Evolutionary conservation across 2,888 invertebrate species (phyloP).

Genomic region (Bruchidius siliquastri): DNA sequence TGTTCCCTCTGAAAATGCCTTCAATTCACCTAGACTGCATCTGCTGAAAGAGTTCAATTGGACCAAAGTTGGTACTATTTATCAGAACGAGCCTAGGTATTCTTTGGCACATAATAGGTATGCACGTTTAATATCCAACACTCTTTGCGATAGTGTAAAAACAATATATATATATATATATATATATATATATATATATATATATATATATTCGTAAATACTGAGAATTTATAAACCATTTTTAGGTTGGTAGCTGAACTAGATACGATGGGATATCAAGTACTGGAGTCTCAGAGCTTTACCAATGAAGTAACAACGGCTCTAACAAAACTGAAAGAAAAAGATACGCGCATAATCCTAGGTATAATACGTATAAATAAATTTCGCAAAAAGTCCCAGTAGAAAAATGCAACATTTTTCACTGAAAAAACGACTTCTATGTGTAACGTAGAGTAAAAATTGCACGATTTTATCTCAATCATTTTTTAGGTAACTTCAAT

Average conservation of each 20-base stretch:
- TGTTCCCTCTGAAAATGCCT: conserved; percentile 94
- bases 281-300: conserved; percentile 87
- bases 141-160: too few relatives aligned
- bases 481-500: conserved; percentile 77
- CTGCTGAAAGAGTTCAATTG: conserved; percentile 91
- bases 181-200: too few relatives aligned
- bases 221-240: too few relatives aligned
- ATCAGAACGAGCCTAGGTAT: conserved; percentile 92
- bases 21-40: conserved; percentile 86
- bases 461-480: too few relatives aligned
- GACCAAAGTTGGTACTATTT: conserved; percentile 95
- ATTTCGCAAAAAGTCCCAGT: background rate
- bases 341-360: conserved; percentile 90
- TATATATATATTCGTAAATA: too few relatives aligned
- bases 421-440: background rate
- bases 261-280: conserved; percentile 73
- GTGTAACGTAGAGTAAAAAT: background rate
- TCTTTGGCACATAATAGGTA: conserved; percentile 65
- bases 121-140: conserved; percentile 35
- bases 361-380: conserved; percentile 24
- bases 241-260: conserved; percentile 74
- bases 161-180: too few relatives aligned
- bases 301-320: conserved; percentile 82
- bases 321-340: conserved; percentile 74
- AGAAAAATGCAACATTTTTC: background rate